phyloP scores from a whole-genome alignment of 2,113 vertebrate genomes.

The Aspidoscelis tigris region DNA sequence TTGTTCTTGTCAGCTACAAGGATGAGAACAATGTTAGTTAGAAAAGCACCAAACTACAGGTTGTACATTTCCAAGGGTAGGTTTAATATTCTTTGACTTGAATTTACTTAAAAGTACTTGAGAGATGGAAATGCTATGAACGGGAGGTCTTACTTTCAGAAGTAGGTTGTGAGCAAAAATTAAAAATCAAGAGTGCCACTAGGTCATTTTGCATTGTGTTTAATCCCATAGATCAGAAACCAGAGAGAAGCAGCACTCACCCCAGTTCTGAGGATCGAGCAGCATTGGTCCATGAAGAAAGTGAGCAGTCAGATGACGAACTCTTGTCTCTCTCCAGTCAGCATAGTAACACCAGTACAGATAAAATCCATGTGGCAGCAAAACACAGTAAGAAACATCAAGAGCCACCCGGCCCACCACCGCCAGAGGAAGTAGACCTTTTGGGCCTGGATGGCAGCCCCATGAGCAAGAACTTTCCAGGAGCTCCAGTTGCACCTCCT shows the following conservation, averaged over 20 bases:
- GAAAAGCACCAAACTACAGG: neutral
- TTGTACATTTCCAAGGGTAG: neutral
- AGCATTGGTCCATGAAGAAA: conserved; percentile 88
- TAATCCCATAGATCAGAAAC: conserved; percentile 79
- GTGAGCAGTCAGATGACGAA: conserved; percentile 97
- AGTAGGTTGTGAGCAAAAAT: neutral
- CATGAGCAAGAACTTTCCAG: conserved; percentile 73
- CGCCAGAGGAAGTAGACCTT: conserved; percentile 88
- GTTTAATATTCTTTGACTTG: neutral
- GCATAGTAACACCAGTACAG: conserved; percentile 83
- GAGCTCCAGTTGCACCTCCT: conserved; percentile 75
- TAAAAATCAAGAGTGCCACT: conserved; percentile 36
- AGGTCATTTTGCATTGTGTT: conserved; percentile 35
- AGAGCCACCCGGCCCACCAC: conserved; percentile 64
- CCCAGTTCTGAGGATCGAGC: conserved; percentile 83
- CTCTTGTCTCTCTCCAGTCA: conserved; percentile 96
- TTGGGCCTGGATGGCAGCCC: conserved; percentile 86
- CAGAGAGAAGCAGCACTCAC: conserved; percentile 79
- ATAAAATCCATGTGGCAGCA: conserved; percentile 75
- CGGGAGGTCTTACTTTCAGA: neutral
- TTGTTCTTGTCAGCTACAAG: neutral
- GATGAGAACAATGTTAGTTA: too few species aligned
- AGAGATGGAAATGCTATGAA: neutral
- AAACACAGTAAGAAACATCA: conserved; percentile 78
- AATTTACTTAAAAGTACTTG: neutral